Evolutionary conservation across 2,113 vertebrate species (phyloP).

Genomic region (Ceratotherium simum): DNA sequence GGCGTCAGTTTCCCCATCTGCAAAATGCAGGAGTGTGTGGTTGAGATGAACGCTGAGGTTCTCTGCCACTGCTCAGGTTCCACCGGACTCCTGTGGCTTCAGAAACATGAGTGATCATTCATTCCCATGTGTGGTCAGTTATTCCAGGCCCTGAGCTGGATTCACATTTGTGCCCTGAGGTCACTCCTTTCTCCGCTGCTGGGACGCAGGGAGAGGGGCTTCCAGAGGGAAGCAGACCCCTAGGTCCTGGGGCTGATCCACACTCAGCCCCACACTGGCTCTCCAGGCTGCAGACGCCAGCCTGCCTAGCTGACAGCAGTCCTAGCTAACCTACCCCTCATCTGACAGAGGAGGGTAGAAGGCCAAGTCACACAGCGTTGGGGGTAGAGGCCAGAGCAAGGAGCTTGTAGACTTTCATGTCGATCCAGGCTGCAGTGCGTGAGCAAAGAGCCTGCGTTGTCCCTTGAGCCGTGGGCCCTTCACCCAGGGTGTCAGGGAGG

Average conservation of each 20-base stretch:
- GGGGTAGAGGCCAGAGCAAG: not conserved
- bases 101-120: not conserved
- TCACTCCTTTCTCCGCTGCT: not conserved
- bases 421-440: accelerated
- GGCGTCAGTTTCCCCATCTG: not conserved
- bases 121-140: not conserved
- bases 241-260: not conserved
- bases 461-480: not conserved
- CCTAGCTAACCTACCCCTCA: not conserved
- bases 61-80: not conserved
- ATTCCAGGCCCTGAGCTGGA: not conserved
- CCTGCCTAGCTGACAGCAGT: no score
- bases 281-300: not conserved
- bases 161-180: not conserved
- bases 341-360: not conserved
- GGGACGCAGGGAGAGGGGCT: not conserved
- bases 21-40: not conserved
- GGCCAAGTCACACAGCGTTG: not conserved
- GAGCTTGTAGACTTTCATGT: not conserved
- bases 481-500: not conserved
- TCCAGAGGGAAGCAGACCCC: not conserved
- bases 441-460: not conserved
- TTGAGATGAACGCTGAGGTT: not conserved
- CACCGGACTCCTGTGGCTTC: not conserved
- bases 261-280: accelerated